phyloP scores from a whole-genome alignment of 2,888 invertebrate species.

The Lamellibrachia columna region DNA sequence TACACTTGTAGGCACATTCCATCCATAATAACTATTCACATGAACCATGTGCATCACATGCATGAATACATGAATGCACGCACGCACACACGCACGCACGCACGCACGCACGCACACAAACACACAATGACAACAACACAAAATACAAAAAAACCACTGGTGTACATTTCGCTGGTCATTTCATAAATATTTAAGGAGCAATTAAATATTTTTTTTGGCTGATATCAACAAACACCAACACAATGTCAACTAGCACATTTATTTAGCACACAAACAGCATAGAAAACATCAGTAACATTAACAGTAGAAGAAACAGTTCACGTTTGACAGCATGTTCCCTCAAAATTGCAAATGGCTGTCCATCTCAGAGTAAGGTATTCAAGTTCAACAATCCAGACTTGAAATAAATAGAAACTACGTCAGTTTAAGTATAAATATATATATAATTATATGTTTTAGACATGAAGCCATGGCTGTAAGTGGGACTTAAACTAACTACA shows the following conservation, averaged over 20 bases:
- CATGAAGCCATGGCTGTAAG: neutral
- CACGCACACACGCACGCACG: neutral
- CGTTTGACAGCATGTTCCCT: neutral
- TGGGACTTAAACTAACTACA: neutral
- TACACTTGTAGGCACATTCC: neutral
- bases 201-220: neutral
- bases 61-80: neutral
- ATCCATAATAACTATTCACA: neutral
- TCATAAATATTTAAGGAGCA: neutral
- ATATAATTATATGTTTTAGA: neutral
- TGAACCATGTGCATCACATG: neutral
- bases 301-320: neutral
- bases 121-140: neutral
- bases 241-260: neutral
- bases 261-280: conserved; percentile 6
- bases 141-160: neutral
- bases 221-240: neutral
- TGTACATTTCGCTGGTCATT: neutral
- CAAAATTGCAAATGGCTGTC: neutral
- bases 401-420: neutral
- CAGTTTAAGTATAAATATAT: neutral
- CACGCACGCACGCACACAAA: neutral
- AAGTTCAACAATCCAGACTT: neutral
- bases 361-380: neutral
- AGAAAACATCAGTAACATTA: neutral